Evolutionary conservation across 2,113 vertebrate genomes (phyloP).

Genomic region (Butastur rufipennis): DNA sequence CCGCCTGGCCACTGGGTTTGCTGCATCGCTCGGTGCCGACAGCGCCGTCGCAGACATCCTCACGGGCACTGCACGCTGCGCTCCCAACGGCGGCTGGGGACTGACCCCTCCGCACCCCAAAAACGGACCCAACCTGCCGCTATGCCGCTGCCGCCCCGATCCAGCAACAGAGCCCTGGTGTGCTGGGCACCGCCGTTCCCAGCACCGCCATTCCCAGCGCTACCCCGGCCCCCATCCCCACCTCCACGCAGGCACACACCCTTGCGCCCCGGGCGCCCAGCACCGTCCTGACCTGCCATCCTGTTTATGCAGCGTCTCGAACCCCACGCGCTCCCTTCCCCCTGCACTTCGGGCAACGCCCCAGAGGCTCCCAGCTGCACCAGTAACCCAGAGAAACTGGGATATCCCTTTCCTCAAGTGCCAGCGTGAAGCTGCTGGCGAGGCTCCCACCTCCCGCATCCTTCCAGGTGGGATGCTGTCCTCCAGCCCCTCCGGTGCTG

Average conservation of each 20-base stretch:
- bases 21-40: not conserved
- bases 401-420: not conserved
- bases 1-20: fast-evolving
- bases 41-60: not conserved
- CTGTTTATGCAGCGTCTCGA: not conserved
- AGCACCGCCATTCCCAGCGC: fast-evolving
- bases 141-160: fast-evolving
- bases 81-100: fast-evolving
- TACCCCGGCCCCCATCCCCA: not conserved
- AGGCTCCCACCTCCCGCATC: not conserved
- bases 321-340: not conserved
- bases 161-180: fast-evolving
- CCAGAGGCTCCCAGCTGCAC: not conserved
- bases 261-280: not conserved
- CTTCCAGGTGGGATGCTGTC: not conserved
- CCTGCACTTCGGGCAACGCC: not conserved
- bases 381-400: not conserved
- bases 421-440: fast-evolving
- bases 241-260: not conserved
- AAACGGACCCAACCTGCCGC: fast-evolving
- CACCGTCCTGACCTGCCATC: not conserved
- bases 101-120: not conserved
- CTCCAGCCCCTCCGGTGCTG: not conserved
- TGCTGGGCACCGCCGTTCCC: not conserved
- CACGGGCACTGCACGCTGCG: fast-evolving